Percentiles rank a stretch among this genome's conserved stretches.
phyloP scores from a whole-genome alignment of 2,888 invertebrate species.

The Apotomis betuletana region DNA sequence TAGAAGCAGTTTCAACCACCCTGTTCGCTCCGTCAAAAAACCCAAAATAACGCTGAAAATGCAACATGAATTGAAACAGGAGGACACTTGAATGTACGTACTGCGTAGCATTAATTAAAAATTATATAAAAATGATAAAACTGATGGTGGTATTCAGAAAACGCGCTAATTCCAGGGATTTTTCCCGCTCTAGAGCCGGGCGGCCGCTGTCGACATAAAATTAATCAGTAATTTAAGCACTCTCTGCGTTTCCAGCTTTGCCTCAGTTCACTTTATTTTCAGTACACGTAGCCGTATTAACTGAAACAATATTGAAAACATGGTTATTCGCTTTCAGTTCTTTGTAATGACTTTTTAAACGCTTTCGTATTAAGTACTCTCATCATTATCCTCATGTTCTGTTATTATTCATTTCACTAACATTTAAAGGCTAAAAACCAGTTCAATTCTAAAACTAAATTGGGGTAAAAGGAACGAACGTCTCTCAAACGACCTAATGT shows the following conservation, averaged over 20 bases:
- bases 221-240: conserved; percentile 36
- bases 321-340: conserved; percentile 8
- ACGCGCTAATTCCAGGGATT: conserved; percentile 9
- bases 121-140: conserved; percentile 25
- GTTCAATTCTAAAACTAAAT: not conserved
- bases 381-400: not conserved
- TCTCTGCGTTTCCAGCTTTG: conserved; percentile 18
- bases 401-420: not conserved
- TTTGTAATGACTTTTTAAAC: conserved; percentile 29
- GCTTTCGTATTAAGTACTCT: conserved; percentile 14
- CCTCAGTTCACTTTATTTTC: not conserved
- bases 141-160: conserved; percentile 17
- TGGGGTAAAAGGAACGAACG: not conserved
- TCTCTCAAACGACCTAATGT: not conserved
- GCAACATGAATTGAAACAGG: conserved; percentile 3
- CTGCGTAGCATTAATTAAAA: conserved; percentile 27
- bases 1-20: not conserved
- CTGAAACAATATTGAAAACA: conserved; percentile 15
- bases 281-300: conserved; percentile 1
- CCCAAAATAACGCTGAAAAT: not conserved
- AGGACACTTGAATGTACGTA: conserved; percentile 5
- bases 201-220: conserved; percentile 26
- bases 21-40: not conserved
- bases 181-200: conserved; percentile 13
- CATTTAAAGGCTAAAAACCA: not conserved